Evolutionary conservation across 2,888 invertebrate genomes (phyloP).

Genomic region (Leptinotarsa tumamoca): DNA sequence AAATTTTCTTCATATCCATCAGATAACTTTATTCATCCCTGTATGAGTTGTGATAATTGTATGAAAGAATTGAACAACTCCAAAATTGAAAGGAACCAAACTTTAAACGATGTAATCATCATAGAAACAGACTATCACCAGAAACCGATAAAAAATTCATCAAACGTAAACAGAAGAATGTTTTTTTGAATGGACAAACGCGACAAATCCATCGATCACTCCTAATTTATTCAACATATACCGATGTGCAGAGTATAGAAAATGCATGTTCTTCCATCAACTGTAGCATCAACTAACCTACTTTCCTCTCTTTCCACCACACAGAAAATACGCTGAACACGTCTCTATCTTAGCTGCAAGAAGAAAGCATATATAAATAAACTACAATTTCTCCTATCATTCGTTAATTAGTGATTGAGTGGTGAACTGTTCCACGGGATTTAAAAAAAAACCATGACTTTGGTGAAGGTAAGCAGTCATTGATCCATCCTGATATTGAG

Average conservation of each 20-base stretch:
- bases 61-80: no score
- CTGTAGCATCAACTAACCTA: constrained; percentile 53
- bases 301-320: constrained; percentile 57
- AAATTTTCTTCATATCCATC: no score
- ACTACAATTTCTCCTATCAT: constrained; percentile 60
- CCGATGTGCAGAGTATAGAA: constrained; percentile 15
- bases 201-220: constrained; percentile 10
- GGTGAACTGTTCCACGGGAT: constrained; percentile 35
- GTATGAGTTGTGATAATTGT: no score
- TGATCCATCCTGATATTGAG: neutral
- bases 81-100: no score
- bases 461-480: constrained; percentile 42
- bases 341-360: constrained; percentile 51
- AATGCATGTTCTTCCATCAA: constrained; percentile 9
- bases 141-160: neutral
- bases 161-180: neutral
- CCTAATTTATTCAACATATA: constrained; percentile 3
- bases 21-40: no score
- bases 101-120: no score
- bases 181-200: neutral
- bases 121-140: no score
- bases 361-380: constrained; percentile 64
- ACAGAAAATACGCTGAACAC: constrained; percentile 38
- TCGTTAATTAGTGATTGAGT: constrained; percentile 52
- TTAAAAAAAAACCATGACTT: constrained; percentile 41